Evolutionary conservation across 2,888 invertebrate species (phyloP), one percentile per base, ranked within the genome.

Genomic region (Operophtera brumata): DNA sequence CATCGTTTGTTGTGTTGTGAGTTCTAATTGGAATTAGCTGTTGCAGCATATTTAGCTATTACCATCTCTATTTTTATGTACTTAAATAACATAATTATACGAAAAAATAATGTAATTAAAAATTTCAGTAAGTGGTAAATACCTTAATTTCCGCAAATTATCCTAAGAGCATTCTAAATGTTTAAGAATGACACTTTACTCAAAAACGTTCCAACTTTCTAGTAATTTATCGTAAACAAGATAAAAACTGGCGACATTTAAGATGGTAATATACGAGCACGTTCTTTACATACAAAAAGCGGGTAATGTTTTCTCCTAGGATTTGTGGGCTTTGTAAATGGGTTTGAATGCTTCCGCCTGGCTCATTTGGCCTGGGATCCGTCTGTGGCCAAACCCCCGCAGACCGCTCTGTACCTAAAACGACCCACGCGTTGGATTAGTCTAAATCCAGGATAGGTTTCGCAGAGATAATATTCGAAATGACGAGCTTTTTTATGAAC

Each of bases 241-340:
- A 54, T 54, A 47, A 47, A n/a, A 54, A 43, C 26, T n/a, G 26
- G 37, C 30, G 36, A n/a, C 36, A 46, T 54, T 41, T 40, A 49
- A 41, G 11, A 34, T n/a, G 13, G 14, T 20, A 39, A 40, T 46
- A 45, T 46, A 48, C 42, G 32, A 53, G 37, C 49, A 28, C 25
- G 14, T 43, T 25, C 36, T 40, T 35, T 46, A 39, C 46, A 55
- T 20, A 50, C 37, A 50, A 44, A 51, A 50, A 57, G 60, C 40
- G 43, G 14, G 56, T 36, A 35, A 53, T 54, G 51, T 78, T 75
- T 75, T 73, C 69, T 69, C 61, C 72, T 73, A 74, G 75, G 71
- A 76, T 75, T 78, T 75, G 70, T 69, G 69, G 64, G 65, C 57
- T 62, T 59, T 61, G 67, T 71, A 79, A 81, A 82, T 77, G 76